phyloP scores from a whole-genome alignment of 2,888 invertebrate genomes.

The Temnothorax rugatulus region DNA sequence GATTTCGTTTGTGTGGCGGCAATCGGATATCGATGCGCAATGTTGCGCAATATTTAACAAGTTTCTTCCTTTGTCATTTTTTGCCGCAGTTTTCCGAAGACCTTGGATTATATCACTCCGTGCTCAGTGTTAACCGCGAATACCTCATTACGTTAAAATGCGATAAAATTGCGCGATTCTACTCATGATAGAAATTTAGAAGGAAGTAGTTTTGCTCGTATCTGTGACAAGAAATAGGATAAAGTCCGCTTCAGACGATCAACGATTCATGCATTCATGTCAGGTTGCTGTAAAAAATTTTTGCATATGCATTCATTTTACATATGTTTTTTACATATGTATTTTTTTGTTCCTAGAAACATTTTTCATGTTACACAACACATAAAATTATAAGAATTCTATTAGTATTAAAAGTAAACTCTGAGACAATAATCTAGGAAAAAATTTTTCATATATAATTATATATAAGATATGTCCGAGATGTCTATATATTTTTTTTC shows the following conservation, averaged over 20 bases:
- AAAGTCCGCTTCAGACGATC: background rate
- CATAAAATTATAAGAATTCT: background rate
- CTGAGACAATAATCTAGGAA: background rate
- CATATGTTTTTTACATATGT: background rate
- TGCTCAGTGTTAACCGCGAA: background rate
- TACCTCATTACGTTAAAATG: background rate
- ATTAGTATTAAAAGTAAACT: background rate
- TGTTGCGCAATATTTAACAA: slow-evolving; percentile 27
- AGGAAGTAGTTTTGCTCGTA: background rate
- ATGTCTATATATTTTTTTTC: too few species aligned
- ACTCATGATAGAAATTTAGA: background rate
- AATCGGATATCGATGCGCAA: background rate
- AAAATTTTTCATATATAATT: too few species aligned
- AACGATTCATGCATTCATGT: background rate
- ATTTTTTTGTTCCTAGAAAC: background rate
- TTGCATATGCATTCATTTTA: background rate
- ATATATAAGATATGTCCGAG: too few species aligned
- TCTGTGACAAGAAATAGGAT: background rate
- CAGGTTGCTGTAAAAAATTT: background rate
- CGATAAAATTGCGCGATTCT: slow-evolving; percentile 1
- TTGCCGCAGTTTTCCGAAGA: background rate
- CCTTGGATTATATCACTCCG: slow-evolving; percentile 4
- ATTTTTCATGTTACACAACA: background rate
- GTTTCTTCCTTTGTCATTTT: background rate
- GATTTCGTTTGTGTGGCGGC: background rate